Evolutionary conservation across 2,888 invertebrate genomes (phyloP).

Genomic region (Lacanobia wlatinum): DNA sequence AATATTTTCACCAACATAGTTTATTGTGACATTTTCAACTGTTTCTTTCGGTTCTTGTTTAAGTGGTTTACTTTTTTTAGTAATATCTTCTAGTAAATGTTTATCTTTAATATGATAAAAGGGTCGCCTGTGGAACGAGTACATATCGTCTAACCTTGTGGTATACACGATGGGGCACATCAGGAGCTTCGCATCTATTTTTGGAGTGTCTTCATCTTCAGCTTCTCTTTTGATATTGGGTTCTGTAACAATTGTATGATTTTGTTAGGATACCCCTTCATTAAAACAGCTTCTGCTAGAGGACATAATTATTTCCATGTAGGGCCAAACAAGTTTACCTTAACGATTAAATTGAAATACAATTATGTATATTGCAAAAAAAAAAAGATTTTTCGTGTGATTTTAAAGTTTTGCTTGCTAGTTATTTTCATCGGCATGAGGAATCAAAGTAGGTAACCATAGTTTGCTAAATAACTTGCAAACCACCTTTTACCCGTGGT

Average conservation of each 20-base stretch:
- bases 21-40: slow-evolving; percentile 16
- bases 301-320: too few species aligned
- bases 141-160: slow-evolving; percentile 81
- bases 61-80: slow-evolving; percentile 79
- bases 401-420: background rate
- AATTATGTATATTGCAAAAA: background rate
- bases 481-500: too few species aligned
- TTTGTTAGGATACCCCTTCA: background rate
- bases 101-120: slow-evolving; percentile 69
- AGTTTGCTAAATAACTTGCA: background rate
- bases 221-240: slow-evolving; percentile 36
- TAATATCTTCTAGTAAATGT: slow-evolving; percentile 72
- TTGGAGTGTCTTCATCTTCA: slow-evolving; percentile 54
- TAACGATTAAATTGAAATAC: background rate
- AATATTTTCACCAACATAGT: slow-evolving; percentile 22
- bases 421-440: background rate
- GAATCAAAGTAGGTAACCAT: background rate
- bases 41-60: slow-evolving; percentile 33
- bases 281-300: background rate
- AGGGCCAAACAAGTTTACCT: background rate
- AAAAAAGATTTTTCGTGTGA: background rate
- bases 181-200: slow-evolving; percentile 83
- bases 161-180: slow-evolving; percentile 81
- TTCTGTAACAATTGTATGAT: slow-evolving; percentile 25
- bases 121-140: slow-evolving; percentile 68